Base-by-base conservation (phyloP, 2,797 vertebrate species). In the Poeciliopsis paucimaculata region DNA sequence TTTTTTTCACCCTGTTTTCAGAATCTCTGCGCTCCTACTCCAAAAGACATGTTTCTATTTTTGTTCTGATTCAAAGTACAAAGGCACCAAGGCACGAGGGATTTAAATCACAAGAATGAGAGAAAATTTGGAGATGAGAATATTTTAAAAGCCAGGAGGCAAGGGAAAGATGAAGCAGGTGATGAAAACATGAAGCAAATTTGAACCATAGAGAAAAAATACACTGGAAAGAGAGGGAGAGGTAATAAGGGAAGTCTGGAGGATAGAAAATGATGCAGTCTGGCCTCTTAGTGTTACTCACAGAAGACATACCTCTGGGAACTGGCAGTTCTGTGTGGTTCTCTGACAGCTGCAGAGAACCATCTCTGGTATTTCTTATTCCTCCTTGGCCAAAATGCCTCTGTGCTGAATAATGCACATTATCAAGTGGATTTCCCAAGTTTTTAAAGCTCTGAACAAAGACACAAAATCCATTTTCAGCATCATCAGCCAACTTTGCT, bases 11-110 rank as follows among this genome's bases (percentile, higher is more conserved):
- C 78, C 76, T 85, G 89, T 82, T n/a, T 88, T 92, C 90, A 71
- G 85, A 90, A 92, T 92, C 89, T 88, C 79, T 47, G 78, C 53
- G 82, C 68, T 20, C 64, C 72, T 76, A 15, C 78, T 89, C 80
- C 49, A 28, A 64, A 66, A 90, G 20, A 79, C 36, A 57, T n/a
- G 13, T 43, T 82, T 89, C 73, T 73, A 49, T 82, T 86, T 81
- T 84, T 82, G 79, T 73, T 72, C n/a, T 73, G 53, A 53, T 77
- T 79, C 77, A 53, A 80, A 82, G 51, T 51, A 71, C 39, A 26
- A 7, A 53, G 15, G 39, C 31, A 76, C 55, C 45, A 28, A 36
- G 16, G 46, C 41, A 77, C 43, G 26, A 66, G 51, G 45, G 62
- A 45, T 31, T 28, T 31, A 26, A 73, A 74, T 16, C 43, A 13